Percentiles rank a stretch among this genome's conserved stretches.
Evolutionary conservation across 2,888 invertebrate genomes (phyloP).

Genomic region (Ferrisia virgata): DNA sequence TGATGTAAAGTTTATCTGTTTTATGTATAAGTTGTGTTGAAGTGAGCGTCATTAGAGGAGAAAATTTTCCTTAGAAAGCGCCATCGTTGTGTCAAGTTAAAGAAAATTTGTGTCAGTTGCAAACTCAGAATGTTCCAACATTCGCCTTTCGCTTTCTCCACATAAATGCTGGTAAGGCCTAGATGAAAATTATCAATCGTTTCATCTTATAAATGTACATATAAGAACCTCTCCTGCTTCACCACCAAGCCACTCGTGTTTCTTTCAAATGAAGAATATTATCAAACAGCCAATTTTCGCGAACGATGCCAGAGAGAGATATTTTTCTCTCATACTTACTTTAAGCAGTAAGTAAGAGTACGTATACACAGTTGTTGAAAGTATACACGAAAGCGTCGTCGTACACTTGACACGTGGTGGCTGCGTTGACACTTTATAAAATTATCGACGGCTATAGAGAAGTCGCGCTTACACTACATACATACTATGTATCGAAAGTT

Average conservation of each 20-base stretch:
- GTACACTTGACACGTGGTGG: background rate
- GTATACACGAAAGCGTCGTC: no score
- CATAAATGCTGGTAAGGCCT: background rate
- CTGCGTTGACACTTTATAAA: background rate
- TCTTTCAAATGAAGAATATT: background rate
- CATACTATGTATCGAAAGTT: background rate
- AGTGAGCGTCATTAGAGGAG: background rate
- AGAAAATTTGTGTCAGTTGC: conserved; percentile 5
- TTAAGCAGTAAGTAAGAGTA: no score
- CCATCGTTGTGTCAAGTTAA: background rate
- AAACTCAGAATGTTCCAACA: background rate
- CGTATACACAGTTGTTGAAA: no score
- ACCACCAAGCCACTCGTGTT: background rate
- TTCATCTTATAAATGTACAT: background rate
- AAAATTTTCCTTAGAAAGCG: background rate
- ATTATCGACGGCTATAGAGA: background rate
- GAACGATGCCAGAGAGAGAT: background rate
- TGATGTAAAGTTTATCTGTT: background rate
- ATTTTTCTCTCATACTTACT: no score
- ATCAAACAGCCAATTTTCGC: background rate
- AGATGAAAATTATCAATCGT: background rate
- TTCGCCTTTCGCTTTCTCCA: background rate
- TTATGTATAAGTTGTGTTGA: background rate
- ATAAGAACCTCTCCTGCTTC: background rate
- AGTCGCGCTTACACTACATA: no score